These are phyloP conservation scores for Hypselothyrea guttata DNA, from an alignment of 2,888 invertebrate genomes.

Conservation along the genomic window DNA sequence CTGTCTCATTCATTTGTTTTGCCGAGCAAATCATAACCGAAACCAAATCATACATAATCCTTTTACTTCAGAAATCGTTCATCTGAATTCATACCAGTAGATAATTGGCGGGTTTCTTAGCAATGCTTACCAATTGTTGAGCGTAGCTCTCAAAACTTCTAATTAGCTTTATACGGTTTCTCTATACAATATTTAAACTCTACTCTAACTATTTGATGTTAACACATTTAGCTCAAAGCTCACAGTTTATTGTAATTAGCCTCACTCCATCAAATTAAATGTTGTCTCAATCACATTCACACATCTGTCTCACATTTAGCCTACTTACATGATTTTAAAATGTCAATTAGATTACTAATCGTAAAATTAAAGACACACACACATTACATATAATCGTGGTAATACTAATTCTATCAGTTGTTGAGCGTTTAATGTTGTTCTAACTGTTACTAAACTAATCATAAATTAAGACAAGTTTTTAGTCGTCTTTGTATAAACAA, in stretches of 20 bases:
- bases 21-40: conserved; percentile 44
- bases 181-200: not conserved
- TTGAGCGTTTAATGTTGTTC: conserved; percentile 65
- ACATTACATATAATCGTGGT: conserved; percentile 25
- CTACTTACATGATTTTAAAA: conserved; percentile 1
- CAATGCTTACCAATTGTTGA: too few relatives aligned
- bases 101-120: not conserved
- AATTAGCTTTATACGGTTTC: too few relatives aligned
- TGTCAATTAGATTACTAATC: conserved; percentile 14
- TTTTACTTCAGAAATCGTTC: conserved; percentile 6
- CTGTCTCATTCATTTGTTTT: conserved; percentile 69
- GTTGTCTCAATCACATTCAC: conserved; percentile 41
- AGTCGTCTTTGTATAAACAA: conserved; percentile 18
- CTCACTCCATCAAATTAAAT: conserved; percentile 48
- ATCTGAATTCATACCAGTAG: conserved; percentile 6
- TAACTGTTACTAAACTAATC: conserved; percentile 26
- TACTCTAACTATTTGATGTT: conserved; percentile 25
- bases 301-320: conserved; percentile 13
- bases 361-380: conserved; percentile 6
- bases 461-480: conserved; percentile 22
- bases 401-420: conserved; percentile 50
- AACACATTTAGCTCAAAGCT: conserved; percentile 24
- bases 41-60: not conserved
- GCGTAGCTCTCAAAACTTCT: too few relatives aligned
- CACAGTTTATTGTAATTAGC: conserved; percentile 44